These are phyloP conservation scores for Oreonectes daqikongensis DNA, from an alignment of 2,797 vertebrate genomes.

Conservation along the genomic window DNA sequence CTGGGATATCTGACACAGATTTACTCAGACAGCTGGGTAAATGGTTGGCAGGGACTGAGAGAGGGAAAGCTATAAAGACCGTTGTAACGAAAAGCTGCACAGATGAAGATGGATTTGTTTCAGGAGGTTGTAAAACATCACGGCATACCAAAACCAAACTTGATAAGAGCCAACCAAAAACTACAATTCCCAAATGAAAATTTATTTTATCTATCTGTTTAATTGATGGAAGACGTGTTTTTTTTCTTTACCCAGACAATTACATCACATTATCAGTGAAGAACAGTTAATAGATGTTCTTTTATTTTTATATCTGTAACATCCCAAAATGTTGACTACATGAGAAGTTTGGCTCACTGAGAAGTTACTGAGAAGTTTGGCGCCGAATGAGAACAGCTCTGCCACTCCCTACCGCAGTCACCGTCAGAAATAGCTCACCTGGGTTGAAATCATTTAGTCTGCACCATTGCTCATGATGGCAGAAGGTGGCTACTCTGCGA, in stretches of 20 bases:
- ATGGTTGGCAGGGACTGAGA: conserved; percentile 50
- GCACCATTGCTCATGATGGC: conserved; percentile 43
- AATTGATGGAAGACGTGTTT: neutral
- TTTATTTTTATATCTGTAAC: too few species aligned
- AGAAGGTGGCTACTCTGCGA: conserved; percentile 44
- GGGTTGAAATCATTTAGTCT: conserved; percentile 45
- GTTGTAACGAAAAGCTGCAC: conserved; percentile 13
- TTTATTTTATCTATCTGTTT: neutral
- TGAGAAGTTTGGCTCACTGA: too few species aligned
- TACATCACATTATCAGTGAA: too few species aligned
- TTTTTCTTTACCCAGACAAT: too few species aligned
- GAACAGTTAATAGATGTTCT: too few species aligned
- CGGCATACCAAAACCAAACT: conserved; percentile 12
- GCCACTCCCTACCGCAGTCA: conserved; percentile 40
- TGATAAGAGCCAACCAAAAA: neutral
- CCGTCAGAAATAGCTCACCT: conserved; percentile 54
- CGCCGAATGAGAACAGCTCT: conserved; percentile 41
- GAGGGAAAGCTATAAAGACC: neutral
- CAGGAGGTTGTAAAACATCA: conserved; percentile 4
- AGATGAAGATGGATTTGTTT: conserved; percentile 12
- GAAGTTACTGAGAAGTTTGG: too few species aligned
- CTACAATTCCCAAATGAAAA: too few species aligned
- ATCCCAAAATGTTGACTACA: too few species aligned
- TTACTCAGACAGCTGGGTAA: conserved; percentile 68
- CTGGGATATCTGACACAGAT: conserved; percentile 66